A percentile compares a stretch with the other conserved stretches of the same genome.
Evolutionary conservation across 2,113 vertebrate species (phyloP).

Genomic region (Spea bombifrons): DNA sequence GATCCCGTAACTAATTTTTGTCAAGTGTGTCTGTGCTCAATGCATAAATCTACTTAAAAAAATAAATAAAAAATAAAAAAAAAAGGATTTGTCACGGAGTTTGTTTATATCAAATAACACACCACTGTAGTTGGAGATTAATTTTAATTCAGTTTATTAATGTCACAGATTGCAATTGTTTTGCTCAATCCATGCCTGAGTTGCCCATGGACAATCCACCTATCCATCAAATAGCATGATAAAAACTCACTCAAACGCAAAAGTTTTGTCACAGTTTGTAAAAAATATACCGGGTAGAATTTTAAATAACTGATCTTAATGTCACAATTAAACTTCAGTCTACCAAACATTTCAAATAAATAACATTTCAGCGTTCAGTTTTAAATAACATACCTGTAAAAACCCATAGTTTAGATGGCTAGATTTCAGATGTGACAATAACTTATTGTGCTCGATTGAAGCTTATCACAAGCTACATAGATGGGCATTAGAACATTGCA

Average conservation of each 20-base stretch:
- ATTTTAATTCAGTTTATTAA: slow-evolving; percentile 71
- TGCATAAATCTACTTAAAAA: too few relatives aligned
- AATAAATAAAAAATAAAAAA: too few relatives aligned
- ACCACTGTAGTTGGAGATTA: slow-evolving; percentile 2
- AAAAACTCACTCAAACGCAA: slow-evolving; percentile 8
- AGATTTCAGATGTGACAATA: not conserved
- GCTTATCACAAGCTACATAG: too few relatives aligned
- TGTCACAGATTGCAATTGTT: slow-evolving; percentile 68
- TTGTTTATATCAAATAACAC: too few relatives aligned
- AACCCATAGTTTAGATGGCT: slow-evolving; percentile 17
- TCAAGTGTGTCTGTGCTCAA: too few relatives aligned
- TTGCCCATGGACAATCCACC: slow-evolving; percentile 63
- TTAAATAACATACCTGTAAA: slow-evolving; percentile 26
- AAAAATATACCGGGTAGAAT: not conserved
- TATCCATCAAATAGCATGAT: slow-evolving; percentile 29
- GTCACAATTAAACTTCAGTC: slow-evolving; percentile 6
- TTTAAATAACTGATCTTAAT: not conserved
- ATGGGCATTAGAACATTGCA: too few relatives aligned
- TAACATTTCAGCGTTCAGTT: slow-evolving; percentile 3
- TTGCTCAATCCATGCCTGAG: slow-evolving; percentile 66
- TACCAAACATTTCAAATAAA: slow-evolving; percentile 37
- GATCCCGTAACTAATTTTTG: too few relatives aligned
- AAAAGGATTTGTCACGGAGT: too few relatives aligned
- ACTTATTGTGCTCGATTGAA: too few relatives aligned
- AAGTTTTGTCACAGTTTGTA: slow-evolving; percentile 16